Evolutionary conservation across 2,888 invertebrate species (phyloP), one percentile per base, ranked within the genome.

Genomic region (Melinaea menophilus): DNA sequence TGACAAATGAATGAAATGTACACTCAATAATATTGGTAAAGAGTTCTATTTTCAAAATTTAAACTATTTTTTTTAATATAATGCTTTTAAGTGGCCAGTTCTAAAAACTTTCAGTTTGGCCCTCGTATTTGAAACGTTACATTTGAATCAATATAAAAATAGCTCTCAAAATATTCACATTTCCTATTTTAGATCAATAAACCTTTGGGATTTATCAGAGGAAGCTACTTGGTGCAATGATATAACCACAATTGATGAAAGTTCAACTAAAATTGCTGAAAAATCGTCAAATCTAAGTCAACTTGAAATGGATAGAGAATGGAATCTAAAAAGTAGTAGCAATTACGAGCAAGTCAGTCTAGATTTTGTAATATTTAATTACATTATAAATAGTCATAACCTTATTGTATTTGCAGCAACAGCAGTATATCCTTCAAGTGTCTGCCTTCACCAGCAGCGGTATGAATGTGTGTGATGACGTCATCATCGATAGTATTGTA

Each of bases 161-260:
- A 3, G 9, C 7, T 9, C 7, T 41, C 3, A 11, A 9, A 9
- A 9, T 41, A 41, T 41, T 41, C 11, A 34, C 33, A n/a, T 47
- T 56, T n/a, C 0, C 3, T 56, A 41, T 77, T 81, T 61, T 67
- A 90, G 90, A n/a, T 82, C 88, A 13, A 74, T 90, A 68, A 88
- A 88, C 33, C 72, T 90, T 0, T 90, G 90, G 90, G 90, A 90
- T 71, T 69, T 90, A 11, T 78, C 88, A 3, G 90, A 89, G 63
- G 75, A 81, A 51, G 78, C 86, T 5, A 78, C 76, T 3, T 86
- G 85, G 82, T 72, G 71, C 2, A 70, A 72, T 7, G 73, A 79
- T 76, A 75, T 75, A 76, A 67, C 1, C 7, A 51, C 70, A 65
- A 75, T 59, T n/a, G 69, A 72, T 0, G 70, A 72, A 54, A 79